Percentiles rank a stretch among this genome's conserved stretches.
phyloP scores from a whole-genome alignment of 2,797 vertebrate genomes.

The Pyrocephalus nanus region DNA sequence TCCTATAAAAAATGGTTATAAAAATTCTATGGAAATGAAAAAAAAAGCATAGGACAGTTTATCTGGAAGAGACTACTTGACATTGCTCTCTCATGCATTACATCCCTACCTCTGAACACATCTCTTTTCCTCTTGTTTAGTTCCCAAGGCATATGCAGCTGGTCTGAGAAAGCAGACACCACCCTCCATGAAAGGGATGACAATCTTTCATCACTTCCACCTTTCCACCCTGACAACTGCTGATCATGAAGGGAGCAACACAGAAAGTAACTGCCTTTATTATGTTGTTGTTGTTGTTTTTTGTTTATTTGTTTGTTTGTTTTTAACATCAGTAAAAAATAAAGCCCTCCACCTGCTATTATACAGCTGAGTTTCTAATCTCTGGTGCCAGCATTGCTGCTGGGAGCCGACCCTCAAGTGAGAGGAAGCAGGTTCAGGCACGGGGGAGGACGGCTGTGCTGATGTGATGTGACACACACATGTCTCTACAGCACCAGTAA shows the following conservation, averaged over 20 bases:
- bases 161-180: neutral
- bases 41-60: neutral
- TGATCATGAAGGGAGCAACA: neutral
- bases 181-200: neutral
- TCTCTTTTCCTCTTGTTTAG: neutral
- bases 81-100: neutral
- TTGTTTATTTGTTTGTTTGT: neutral
- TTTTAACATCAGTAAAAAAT: neutral
- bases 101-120: neutral
- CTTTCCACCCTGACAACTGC: neutral
- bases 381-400: neutral
- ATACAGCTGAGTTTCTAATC: conserved; percentile 17
- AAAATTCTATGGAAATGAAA: neutral
- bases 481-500: neutral
- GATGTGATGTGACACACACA: neutral
- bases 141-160: neutral
- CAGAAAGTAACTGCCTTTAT: neutral
- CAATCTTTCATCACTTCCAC: neutral
- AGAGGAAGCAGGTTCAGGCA: neutral
- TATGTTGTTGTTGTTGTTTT: neutral
- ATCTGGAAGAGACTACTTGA: neutral
- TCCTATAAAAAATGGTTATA: neutral
- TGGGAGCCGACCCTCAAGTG: neutral
- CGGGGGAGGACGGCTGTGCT: neutral
- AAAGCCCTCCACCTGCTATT: conserved; percentile 19